A percentile compares a stretch with the other conserved stretches of the same genome.
phyloP scores from a whole-genome alignment of 2,113 vertebrate genomes.

The Tragelaphus imberbis region DNA sequence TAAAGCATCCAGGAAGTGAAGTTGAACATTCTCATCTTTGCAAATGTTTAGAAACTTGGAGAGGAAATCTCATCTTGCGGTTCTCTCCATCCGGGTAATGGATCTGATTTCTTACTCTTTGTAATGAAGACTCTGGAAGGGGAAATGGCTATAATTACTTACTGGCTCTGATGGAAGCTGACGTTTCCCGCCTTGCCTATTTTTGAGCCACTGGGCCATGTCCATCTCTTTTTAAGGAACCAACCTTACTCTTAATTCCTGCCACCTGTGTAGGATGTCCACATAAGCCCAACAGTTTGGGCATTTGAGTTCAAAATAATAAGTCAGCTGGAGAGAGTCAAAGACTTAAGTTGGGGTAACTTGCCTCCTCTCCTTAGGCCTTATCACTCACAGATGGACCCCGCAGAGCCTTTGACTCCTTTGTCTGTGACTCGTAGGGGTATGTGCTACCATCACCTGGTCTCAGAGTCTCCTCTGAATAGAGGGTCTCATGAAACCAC shows the following conservation, averaged over 20 bases:
- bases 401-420: background rate
- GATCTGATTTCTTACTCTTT: constrained; percentile 51
- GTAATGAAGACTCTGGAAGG: constrained; percentile 5
- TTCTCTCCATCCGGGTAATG: background rate
- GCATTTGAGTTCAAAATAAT: background rate
- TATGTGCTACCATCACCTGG: background rate
- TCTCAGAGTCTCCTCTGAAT: background rate
- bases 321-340: background rate
- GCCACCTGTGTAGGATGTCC: background rate
- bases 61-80: background rate
- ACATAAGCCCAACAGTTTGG: background rate
- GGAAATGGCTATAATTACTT: constrained; percentile 51
- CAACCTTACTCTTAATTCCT: background rate
- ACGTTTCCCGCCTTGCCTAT: background rate
- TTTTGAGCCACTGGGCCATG: constrained; percentile 43
- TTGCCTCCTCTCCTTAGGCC: background rate
- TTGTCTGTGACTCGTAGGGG: background rate
- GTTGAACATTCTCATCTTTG: background rate
- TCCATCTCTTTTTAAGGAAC: constrained; percentile 36
- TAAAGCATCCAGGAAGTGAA: background rate
- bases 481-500: background rate
- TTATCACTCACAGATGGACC: background rate
- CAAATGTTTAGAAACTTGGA: background rate
- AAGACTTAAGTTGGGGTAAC: background rate
- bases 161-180: background rate